A percentile compares a stretch with the other conserved stretches of the same genome.
Conservation (phyloP, 2,113 vertebrate genomes). For the Mola mola region DNA sequence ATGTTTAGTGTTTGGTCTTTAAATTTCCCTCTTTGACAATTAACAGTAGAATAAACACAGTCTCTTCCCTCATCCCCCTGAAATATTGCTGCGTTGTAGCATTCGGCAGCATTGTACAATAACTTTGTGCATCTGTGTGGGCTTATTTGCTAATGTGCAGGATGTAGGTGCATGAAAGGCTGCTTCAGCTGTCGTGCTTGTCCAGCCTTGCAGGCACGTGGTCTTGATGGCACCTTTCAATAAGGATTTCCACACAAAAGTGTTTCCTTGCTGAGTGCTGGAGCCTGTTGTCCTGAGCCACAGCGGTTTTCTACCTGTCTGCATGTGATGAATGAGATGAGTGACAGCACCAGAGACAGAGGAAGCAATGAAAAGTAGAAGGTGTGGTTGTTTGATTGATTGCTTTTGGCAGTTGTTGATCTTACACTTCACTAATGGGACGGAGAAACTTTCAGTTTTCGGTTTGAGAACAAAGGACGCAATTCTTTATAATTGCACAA, state of each 20-base stretch:
- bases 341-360: constrained; percentile 23
- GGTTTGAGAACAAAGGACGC: constrained; percentile 16
- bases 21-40: too few species aligned
- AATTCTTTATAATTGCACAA: too few species aligned
- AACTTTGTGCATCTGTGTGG: background rate
- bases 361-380: background rate
- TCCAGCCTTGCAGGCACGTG: background rate
- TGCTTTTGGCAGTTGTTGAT: constrained; percentile 8
- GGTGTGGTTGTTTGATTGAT: constrained; percentile 16
- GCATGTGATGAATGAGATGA: constrained; percentile 20
- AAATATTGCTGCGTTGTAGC: too few species aligned
- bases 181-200: background rate
- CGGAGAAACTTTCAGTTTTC: background rate
- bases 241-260: constrained; percentile 30
- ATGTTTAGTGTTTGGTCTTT: background rate
- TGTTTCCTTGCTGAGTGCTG: constrained; percentile 25
- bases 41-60: too few species aligned
- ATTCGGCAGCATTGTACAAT: too few species aligned
- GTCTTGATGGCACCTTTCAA: constrained; percentile 19
- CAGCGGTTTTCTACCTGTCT: constrained; percentile 16
- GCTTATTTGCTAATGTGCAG: background rate
- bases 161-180: too few species aligned
- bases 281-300: constrained; percentile 23
- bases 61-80: too few species aligned
- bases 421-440: constrained; percentile 8